These are phyloP conservation scores for Schlechtendalia chinensis DNA, from an alignment of 1,140 invertebrate species.

Conservation along the genomic window DNA sequence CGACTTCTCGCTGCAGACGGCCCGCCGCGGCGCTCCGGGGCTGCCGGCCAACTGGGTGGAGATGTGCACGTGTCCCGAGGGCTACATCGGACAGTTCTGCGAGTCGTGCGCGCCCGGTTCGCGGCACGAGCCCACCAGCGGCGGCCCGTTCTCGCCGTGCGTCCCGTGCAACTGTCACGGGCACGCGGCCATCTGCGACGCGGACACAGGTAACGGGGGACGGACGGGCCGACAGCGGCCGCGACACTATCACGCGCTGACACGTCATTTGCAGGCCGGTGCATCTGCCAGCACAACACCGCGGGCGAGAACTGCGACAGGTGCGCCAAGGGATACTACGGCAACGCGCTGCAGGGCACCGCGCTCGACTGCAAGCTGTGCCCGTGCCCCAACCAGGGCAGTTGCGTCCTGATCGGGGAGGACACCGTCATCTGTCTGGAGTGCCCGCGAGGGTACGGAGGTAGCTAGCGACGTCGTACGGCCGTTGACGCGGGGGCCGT, in stretches of 20 bases:
- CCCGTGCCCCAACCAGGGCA: constrained; percentile 89
- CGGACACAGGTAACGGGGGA: constrained; percentile 78
- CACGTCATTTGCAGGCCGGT: too few species aligned
- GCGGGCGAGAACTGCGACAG: constrained; percentile 92
- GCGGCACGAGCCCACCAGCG: constrained; percentile 82
- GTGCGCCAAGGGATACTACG: constrained; percentile 91
- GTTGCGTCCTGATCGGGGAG: constrained; percentile 84
- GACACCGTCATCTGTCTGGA: constrained; percentile 86
- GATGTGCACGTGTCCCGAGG: constrained; percentile 86
- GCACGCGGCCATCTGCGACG: constrained; percentile 93
- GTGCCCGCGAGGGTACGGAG: constrained; percentile 89
- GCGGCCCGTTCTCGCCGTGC: constrained; percentile 88
- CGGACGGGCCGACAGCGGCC: too few species aligned
- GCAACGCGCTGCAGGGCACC: constrained; percentile 86
- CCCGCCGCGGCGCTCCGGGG: constrained; percentile 75
- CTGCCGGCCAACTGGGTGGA: constrained; percentile 88
- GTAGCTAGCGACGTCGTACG: too few species aligned
- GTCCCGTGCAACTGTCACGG: constrained; percentile 94
- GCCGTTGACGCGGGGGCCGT: too few species aligned
- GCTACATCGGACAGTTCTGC: constrained; percentile 93
- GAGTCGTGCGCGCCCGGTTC: constrained; percentile 94
- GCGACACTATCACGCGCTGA: too few species aligned
- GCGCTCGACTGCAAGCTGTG: constrained; percentile 86
- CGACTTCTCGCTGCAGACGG: constrained; percentile 82
- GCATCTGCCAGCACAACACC: constrained; percentile 96